A percentile compares a stretch with the other conserved stretches of the same genome.
These are phyloP conservation scores for Galaxea fascicularis DNA, from an alignment of 92 coral and sea anemone genomes.

Conservation along the genomic window DNA sequence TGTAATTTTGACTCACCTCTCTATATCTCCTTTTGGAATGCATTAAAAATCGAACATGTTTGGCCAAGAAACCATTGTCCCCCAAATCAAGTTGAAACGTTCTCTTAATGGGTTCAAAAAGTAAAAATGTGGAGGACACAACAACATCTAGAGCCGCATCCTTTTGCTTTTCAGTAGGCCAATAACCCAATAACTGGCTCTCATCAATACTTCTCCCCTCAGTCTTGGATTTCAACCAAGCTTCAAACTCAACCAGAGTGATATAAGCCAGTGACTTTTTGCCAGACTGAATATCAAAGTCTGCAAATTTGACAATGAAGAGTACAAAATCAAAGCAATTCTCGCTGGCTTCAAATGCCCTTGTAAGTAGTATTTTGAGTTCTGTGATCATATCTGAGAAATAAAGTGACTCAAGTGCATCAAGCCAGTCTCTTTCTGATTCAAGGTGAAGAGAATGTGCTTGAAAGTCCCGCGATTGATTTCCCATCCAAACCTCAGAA, in stretches of 20 bases:
- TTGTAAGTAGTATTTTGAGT: conserved; percentile 46
- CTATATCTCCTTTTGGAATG: conserved; percentile 82
- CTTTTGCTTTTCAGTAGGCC: conserved; percentile 77
- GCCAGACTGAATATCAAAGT: conserved; percentile 77
- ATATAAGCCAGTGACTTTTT: conserved; percentile 93
- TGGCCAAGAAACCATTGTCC: conserved; percentile 86
- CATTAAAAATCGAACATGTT: conserved; percentile 82
- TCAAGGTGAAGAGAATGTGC: conserved; percentile 25
- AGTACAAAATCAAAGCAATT: conserved; percentile 79
- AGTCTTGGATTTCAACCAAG: conserved; percentile 69
- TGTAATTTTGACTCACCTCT: conserved; percentile 65
- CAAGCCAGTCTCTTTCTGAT: conserved; percentile 81
- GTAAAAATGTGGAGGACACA: conserved; percentile 73
- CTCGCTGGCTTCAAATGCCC: conserved; percentile 59
- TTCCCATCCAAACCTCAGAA: conserved; percentile 9
- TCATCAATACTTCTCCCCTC: conserved; percentile 56
- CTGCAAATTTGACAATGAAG: conserved; percentile 67
- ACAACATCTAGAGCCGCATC: conserved; percentile 86
- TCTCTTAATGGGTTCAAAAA: conserved; percentile 91
- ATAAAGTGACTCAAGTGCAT: conserved; percentile 76
- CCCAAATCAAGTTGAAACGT: conserved; percentile 84
- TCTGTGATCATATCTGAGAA: conserved; percentile 70
- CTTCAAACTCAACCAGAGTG: conserved; percentile 80
- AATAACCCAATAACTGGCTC: conserved; percentile 29
- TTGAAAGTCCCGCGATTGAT: not conserved